phyloP scores from a whole-genome alignment of 2,113 vertebrate genomes.

The Oplegnathus fasciatus region DNA sequence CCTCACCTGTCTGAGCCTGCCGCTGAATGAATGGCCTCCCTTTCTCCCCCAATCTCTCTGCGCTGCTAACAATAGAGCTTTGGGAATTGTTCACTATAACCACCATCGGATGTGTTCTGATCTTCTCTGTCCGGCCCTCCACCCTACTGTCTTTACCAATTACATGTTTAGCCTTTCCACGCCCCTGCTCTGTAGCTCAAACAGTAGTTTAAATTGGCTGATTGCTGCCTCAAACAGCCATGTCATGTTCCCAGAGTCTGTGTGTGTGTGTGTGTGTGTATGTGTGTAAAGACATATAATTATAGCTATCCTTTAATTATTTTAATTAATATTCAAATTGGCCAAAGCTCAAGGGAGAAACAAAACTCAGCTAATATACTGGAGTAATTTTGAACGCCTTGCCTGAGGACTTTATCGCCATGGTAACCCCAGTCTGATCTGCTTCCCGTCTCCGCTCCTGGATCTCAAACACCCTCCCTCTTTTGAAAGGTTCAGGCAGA shows the following conservation, averaged over 20 bases:
- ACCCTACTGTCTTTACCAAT: constrained; percentile 59
- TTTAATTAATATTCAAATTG: constrained; percentile 65
- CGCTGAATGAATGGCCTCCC: constrained; percentile 57
- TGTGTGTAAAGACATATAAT: constrained; percentile 48
- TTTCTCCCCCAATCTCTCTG: constrained; percentile 55
- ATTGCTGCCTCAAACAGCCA: constrained; percentile 32
- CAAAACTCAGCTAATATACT: constrained; percentile 42
- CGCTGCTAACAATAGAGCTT: constrained; percentile 50
- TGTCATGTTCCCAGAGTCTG: constrained; percentile 27
- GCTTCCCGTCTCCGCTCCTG: constrained; percentile 19
- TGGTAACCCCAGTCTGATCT: constrained; percentile 60
- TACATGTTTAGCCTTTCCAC: constrained; percentile 50
- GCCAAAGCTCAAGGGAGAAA: constrained; percentile 30
- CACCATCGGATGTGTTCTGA: constrained; percentile 52
- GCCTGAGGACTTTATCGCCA: constrained; percentile 39
- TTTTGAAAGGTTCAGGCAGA: constrained; percentile 32
- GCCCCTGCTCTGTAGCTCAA: constrained; percentile 20
- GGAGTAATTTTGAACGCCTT: constrained; percentile 30
- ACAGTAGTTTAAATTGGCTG: constrained; percentile 43
- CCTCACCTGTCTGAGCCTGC: constrained; percentile 57
- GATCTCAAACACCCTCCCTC: constrained; percentile 50
- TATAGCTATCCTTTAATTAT: constrained; percentile 59
- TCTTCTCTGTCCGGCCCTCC: constrained; percentile 54
- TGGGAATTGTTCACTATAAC: constrained; percentile 43
- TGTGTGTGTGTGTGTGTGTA: constrained; percentile 14